Conservation (phyloP, 2,888 invertebrate species). For the Pollenia griseotomentosa region DNA sequence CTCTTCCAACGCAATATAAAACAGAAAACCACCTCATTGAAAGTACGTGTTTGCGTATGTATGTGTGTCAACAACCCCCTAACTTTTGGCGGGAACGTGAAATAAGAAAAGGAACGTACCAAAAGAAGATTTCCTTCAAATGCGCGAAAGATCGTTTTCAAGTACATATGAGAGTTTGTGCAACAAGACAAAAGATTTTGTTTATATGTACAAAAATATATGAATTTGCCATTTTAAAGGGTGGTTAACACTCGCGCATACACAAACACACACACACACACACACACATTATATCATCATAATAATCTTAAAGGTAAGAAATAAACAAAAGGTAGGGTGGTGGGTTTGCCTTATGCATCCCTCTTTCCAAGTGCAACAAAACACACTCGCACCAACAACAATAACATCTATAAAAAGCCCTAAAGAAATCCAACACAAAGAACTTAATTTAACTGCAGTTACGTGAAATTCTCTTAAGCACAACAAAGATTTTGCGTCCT, state of each 20-base stretch:
- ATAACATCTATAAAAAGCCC: conserved; percentile 40
- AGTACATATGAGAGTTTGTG: conserved; percentile 6
- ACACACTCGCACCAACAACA: not conserved
- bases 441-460: conserved; percentile 65
- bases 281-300: conserved; percentile 28
- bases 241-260: conserved; percentile 39
- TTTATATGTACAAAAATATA: not conserved
- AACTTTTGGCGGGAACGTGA: conserved; percentile 71
- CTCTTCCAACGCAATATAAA: conserved; percentile 75
- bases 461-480: conserved; percentile 29
- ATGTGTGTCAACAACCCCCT: conserved; percentile 63
- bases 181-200: conserved; percentile 35
- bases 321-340: conserved; percentile 53
- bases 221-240: conserved; percentile 61
- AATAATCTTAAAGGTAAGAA: conserved; percentile 53
- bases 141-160: conserved; percentile 67
- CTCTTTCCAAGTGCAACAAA: conserved; percentile 49
- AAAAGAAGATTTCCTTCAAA: conserved; percentile 58
- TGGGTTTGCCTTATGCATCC: conserved; percentile 44
- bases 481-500: conserved; percentile 52
- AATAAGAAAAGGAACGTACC: conserved; percentile 42
- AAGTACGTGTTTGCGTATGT: not conserved
- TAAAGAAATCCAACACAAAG: conserved; percentile 23
- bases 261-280: not conserved
- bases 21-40: conserved; percentile 60